A percentile compares a stretch with the other conserved stretches of the same genome.
Conservation (phyloP, 2,797 vertebrate species). For the Diplodus puntazzo region DNA sequence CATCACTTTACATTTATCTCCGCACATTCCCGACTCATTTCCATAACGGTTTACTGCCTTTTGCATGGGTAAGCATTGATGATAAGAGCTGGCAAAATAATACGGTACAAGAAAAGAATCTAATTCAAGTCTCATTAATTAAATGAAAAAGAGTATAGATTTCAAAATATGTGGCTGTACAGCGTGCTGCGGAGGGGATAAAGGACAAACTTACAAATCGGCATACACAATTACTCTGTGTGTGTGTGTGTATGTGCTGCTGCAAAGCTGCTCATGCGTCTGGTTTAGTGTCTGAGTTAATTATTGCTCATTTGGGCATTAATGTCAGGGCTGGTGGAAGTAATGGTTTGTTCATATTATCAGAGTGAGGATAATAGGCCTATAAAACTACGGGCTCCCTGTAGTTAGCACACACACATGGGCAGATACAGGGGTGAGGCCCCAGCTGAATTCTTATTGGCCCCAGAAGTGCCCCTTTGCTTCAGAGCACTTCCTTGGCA, state of each 20-base stretch:
- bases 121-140: slow-evolving; percentile 51
- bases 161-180: not conserved
- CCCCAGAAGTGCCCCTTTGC: not conserved
- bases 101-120: slow-evolving; percentile 36
- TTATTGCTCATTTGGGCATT: slow-evolving; percentile 78
- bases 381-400: slow-evolving; percentile 63
- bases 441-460: not conserved
- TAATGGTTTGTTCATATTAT: slow-evolving; percentile 79
- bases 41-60: slow-evolving; percentile 62
- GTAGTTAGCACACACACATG: slow-evolving; percentile 51
- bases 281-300: slow-evolving; percentile 69
- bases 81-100: slow-evolving; percentile 59
- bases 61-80: slow-evolving; percentile 64
- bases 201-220: slow-evolving; percentile 14
- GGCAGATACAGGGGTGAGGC: not conserved
- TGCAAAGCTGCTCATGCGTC: slow-evolving; percentile 51
- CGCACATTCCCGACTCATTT: slow-evolving; percentile 65
- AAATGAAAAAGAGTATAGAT: not conserved
- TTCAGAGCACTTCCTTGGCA: not conserved
- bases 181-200: not conserved
- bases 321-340: slow-evolving; percentile 72
- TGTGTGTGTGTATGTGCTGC: slow-evolving; percentile 23
- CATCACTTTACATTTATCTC: slow-evolving; percentile 67
- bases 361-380: slow-evolving; percentile 71
- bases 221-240: not conserved